Percentiles rank a stretch among this genome's conserved stretches.
Conservation (phyloP, 2,113 vertebrate genomes). For the Puma concolor region DNA sequence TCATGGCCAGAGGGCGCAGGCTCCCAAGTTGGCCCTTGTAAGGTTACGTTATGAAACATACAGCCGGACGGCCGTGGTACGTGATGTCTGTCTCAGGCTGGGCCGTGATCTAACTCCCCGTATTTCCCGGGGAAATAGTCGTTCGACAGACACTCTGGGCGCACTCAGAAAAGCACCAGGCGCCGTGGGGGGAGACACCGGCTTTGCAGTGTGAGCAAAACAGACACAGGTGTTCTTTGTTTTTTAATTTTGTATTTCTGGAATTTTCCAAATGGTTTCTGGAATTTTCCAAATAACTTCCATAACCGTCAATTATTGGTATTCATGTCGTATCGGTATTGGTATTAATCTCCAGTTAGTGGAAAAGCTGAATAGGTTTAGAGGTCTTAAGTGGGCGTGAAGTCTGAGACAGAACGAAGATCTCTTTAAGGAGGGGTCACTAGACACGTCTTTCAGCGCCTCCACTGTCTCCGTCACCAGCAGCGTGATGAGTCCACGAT, state of each 20-base stretch:
- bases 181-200: neutral
- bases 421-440: neutral
- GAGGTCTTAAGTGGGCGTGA: neutral
- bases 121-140: neutral
- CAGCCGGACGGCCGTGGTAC: neutral
- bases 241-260: neutral
- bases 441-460: neutral
- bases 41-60: neutral
- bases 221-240: neutral
- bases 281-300: neutral
- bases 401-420: neutral
- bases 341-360: neutral
- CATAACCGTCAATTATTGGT: neutral
- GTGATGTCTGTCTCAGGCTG: neutral
- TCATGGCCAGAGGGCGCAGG: neutral
- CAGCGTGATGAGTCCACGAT: neutral
- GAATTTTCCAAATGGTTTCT: neutral
- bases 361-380: neutral
- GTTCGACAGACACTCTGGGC: accelerated
- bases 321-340: no score
- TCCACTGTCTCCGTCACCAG: no score
- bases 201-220: neutral
- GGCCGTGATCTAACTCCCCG: neutral
- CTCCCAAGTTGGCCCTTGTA: neutral
- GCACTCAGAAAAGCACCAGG: neutral